phyloP scores from a whole-genome alignment of 2,888 invertebrate species.

The Phania funesta region DNA sequence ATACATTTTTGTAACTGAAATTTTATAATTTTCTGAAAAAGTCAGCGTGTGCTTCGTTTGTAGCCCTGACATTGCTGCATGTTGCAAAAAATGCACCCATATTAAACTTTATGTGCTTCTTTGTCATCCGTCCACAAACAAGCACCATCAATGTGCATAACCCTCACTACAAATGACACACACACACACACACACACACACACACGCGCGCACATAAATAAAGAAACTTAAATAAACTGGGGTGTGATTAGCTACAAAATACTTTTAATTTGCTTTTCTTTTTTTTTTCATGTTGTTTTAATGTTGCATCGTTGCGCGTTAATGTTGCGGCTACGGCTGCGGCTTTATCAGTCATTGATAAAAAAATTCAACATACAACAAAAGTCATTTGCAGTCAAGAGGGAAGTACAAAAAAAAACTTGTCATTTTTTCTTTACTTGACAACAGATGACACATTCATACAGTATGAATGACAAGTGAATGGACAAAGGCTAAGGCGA shows the following conservation, averaged over 20 bases:
- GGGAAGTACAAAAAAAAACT: constrained; percentile 15
- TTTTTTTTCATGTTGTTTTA: constrained; percentile 3
- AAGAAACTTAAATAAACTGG: constrained; percentile 27
- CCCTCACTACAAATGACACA: not conserved
- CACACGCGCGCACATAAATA: too few relatives aligned
- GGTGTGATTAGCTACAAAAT: constrained; percentile 47
- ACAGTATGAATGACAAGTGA: constrained; percentile 28
- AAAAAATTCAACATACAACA: constrained; percentile 9
- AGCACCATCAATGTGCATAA: constrained; percentile 17
- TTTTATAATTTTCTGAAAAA: not conserved
- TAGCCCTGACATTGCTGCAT: constrained; percentile 48
- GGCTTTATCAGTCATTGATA: constrained; percentile 48
- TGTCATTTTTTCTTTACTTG: constrained; percentile 28
- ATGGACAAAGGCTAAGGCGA: not conserved
- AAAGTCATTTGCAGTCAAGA: constrained; percentile 12
- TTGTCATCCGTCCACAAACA: constrained; percentile 24
- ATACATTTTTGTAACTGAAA: constrained; percentile 6
- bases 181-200: not conserved
- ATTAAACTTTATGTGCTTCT: constrained; percentile 18
- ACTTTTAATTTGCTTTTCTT: not conserved
- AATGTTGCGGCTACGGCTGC: constrained; percentile 32
- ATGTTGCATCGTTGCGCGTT: constrained; percentile 43
- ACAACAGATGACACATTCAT: constrained; percentile 57
- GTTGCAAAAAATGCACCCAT: constrained; percentile 7
- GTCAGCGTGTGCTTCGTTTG: constrained; percentile 22